Base-by-base conservation (phyloP, 2,888 invertebrate genomes). In the Volucella bombylans region DNA sequence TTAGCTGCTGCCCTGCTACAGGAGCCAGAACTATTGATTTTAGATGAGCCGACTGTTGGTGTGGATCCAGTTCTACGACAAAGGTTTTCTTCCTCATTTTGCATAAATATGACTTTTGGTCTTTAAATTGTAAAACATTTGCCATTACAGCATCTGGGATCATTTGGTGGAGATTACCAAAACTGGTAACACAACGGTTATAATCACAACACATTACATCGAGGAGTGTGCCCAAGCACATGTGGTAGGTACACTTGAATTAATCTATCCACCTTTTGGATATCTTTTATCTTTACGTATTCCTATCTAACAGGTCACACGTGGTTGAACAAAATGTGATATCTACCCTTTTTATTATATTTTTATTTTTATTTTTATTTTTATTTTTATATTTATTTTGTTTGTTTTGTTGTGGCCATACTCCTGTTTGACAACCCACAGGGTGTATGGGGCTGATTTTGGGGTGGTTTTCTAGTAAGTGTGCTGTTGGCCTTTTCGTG, bases 1-100 rank as follows among this genome's bases (percentile, higher is more conserved):
- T 94, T 98, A 87, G 97, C 97, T 0, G 96, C 97, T 0, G 97
- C 98, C 0, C 92, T 98, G 41, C 93, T 98, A 52, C 97, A 98
- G 87, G 96, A 97, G 83, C 98, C 98, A 0, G 97, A 97, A 90
- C 93, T 98, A 41, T 92, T 98, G 80, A 98, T 98, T 88, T 92
- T 98, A 76, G 98, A 98, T 89, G 98, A 98, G 89, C 98, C 98
- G 0, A 98, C 98, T 0, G 98, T 97, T 14, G 98, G 98, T 45
- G 96, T 98, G 1, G 98, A 98, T 92, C 98, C 98, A 1, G 94
- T 98, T 45, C 92, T 98, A 11, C 93, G 97, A 82, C 96, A 97
- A 90, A 95, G 93, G 95, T 95, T 90, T n/a, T n/a, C 14, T 65
- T 23, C 18, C 3, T 23, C 43, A 57, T 68, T 31, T n/a, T 15